Percentiles rank a stretch among this genome's conserved stretches.
Evolutionary conservation across 2,113 vertebrate genomes (phyloP).

Genomic region (Ifrita kowaldi): DNA sequence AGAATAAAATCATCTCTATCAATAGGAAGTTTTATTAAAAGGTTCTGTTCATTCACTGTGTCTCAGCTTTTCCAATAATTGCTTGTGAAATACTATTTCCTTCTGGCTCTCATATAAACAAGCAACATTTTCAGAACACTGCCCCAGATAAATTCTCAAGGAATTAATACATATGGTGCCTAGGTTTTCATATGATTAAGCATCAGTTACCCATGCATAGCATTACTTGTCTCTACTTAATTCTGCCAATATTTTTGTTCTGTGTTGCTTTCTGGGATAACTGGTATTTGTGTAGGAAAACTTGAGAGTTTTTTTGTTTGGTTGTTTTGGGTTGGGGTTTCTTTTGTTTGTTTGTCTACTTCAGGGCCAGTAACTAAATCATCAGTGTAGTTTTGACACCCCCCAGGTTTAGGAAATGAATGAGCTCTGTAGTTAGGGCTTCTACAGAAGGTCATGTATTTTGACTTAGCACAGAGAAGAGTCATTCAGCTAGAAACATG

Average conservation of each 20-base stretch:
- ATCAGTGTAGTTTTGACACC: not conserved
- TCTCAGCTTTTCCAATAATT: slow-evolving; percentile 6
- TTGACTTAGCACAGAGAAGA: not conserved
- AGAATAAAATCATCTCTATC: not conserved
- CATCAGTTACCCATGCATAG: not conserved
- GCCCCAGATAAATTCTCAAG: slow-evolving; percentile 25
- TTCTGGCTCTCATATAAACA: not conserved
- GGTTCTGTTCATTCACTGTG: not conserved
- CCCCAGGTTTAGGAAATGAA: not conserved
- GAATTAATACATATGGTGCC: slow-evolving; percentile 1
- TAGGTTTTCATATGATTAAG: slow-evolving; percentile 27
- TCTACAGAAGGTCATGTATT: not conserved
- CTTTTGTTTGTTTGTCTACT: not conserved
- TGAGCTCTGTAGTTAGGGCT: not conserved
- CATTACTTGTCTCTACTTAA: not conserved
- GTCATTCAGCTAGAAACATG: not conserved
- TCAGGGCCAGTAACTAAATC: not conserved
- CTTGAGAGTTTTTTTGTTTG: not conserved
- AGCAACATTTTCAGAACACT: not conserved
- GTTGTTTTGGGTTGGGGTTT: not conserved
- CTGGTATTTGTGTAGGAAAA: not conserved
- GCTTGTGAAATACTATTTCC: slow-evolving; percentile 7
- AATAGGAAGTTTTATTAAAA: not conserved
- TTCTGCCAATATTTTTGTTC: not conserved
- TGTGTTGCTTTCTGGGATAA: not conserved